phyloP scores from a whole-genome alignment of 2,888 invertebrate genomes.

The Penaeus monodon region DNA sequence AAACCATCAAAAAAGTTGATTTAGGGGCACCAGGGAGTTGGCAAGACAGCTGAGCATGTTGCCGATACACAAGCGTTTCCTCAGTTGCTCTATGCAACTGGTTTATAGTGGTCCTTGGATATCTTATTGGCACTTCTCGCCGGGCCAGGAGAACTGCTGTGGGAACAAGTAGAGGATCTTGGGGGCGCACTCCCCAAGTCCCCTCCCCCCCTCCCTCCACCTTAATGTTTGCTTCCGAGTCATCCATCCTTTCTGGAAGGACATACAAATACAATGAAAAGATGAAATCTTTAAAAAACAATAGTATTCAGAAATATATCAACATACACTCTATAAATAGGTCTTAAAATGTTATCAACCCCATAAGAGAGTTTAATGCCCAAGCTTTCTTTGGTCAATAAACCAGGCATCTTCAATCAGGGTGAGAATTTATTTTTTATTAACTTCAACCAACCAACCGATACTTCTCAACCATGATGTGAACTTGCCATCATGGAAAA shows the following conservation, averaged over 20 bases:
- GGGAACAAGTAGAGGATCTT: slow-evolving; percentile 37
- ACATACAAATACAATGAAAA: slow-evolving; percentile 1
- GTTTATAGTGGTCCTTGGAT: slow-evolving; percentile 38
- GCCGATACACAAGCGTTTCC: slow-evolving; percentile 53
- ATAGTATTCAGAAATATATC: too few species aligned
- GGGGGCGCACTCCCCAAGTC: slow-evolving; percentile 10
- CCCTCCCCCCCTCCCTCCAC: slow-evolving; percentile 38
- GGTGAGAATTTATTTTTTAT: too few species aligned
- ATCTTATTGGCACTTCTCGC: slow-evolving; percentile 35
- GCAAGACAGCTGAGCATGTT: slow-evolving; percentile 55
- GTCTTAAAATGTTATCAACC: not conserved
- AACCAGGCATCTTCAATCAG: too few species aligned
- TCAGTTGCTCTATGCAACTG: slow-evolving; percentile 51
- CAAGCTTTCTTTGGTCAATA: not conserved
- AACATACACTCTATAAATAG: not conserved
- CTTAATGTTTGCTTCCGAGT: slow-evolving; percentile 39
- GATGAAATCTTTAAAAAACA: not conserved
- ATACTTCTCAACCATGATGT: too few species aligned
- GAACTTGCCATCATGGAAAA: too few species aligned
- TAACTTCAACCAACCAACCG: too few species aligned
- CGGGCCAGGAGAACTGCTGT: slow-evolving; percentile 34
- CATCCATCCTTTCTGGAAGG: slow-evolving; percentile 33
- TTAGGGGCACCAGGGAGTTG: slow-evolving; percentile 73
- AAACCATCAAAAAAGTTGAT: slow-evolving; percentile 88
- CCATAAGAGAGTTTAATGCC: not conserved